Conservation (phyloP, 1,140 invertebrate species). For the Anastrepha obliqua region DNA sequence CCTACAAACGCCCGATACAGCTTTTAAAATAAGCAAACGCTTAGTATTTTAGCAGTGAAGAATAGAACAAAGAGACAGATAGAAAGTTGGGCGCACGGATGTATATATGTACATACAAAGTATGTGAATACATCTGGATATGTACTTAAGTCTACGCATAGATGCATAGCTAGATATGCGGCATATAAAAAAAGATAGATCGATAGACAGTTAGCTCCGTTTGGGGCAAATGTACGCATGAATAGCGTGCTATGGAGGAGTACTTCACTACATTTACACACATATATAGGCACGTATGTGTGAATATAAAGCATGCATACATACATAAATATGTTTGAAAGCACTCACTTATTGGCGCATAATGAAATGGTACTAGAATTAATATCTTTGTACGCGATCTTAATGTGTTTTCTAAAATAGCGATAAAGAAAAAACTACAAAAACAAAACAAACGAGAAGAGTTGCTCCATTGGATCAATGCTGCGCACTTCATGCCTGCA, state of each 20-base stretch:
- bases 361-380: constrained; percentile 34
- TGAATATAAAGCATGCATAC: background rate
- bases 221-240: constrained; percentile 13
- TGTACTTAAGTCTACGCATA: background rate
- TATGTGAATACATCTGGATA: background rate
- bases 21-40: background rate
- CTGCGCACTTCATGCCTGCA: background rate
- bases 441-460: background rate
- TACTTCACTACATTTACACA: background rate
- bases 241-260: background rate
- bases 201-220: background rate
- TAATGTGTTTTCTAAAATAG: constrained; percentile 48
- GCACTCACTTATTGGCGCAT: constrained; percentile 5
- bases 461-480: background rate
- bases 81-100: constrained; percentile 23
- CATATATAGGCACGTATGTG: background rate
- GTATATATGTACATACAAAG: background rate
- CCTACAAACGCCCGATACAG: constrained; percentile 22
- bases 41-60: constrained; percentile 6
- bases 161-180: background rate
- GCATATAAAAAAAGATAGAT: background rate
- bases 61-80: constrained; percentile 30
- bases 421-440: background rate
- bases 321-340: background rate
- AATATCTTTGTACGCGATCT: constrained; percentile 51